Base-by-base conservation (phyloP, 2,113 vertebrate species). In the Percopsis transmontana region DNA sequence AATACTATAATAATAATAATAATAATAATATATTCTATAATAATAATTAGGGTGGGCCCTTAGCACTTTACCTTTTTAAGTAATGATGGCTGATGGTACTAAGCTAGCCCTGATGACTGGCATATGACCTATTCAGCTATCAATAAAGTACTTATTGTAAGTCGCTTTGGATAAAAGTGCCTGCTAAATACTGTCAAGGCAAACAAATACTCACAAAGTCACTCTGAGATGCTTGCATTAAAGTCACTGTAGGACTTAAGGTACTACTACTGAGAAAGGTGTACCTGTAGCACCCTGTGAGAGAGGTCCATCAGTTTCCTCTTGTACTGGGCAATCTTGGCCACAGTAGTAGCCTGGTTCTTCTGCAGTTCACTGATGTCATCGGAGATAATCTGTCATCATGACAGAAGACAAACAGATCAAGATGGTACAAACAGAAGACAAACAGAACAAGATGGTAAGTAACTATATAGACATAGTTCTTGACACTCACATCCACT, bases 221-320 rank as follows among this genome's bases (percentile, higher is more conserved):
- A n/a, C n/a, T n/a, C n/a, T n/a, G n/a, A n/a, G n/a, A n/a, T n/a
- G n/a, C n/a, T n/a, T n/a, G 11, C 39, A 40, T 11, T 40, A 11
- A 40, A 40, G 39, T 11, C 39, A 15, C 12, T 45, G 5, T 11
- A 15, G 15, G 42, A 45, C 3, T 15, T 15, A 14, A 15, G 14
- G 3, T 51, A 3, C 1, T 51, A 15, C 47, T 16, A 13, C 56
- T 14, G 16, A 6, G 8, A 1, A 21, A 55, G 50, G 42, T 0
- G 1, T 93, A 98, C 97, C 95, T 99, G 97, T 72, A 99, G 88
- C 0, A 96, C 96, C 72, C 96, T 85, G 61, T 99, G 97, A 1
- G 97, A 98, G 45, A 98, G 94, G 0, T 97, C 97, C 96, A 99
- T 97, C 77, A 99, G 89, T 62, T 99, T 99, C 86, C 97, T 94